Base-by-base conservation (phyloP, 2,888 invertebrate species). In the Mythimna vitellina region DNA sequence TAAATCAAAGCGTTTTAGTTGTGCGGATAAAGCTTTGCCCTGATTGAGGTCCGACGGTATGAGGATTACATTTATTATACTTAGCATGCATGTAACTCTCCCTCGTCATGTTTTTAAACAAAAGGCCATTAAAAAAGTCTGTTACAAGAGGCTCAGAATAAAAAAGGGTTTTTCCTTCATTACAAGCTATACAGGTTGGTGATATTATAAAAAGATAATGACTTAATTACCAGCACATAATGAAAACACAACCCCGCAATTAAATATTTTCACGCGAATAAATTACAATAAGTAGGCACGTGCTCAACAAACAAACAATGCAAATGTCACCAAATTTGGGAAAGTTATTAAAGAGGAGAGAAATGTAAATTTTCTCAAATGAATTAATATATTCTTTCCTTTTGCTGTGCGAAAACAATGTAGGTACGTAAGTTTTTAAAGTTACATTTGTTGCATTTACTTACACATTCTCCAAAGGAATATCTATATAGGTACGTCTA, bases 31-130 rank as follows among this genome's bases (percentile, higher is more conserved):
- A 78, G 84, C 84, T 87, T 87, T 85, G 65, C 65, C 77, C 81
- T 92, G 90, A 92, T 90, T 89, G 84, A 89, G 91, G 90, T 92
- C 86, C 78, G 90, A 90, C 92, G 89, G 86, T 82, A 83, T 69
- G 73, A 76, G 82, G 87, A 86, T 90, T 87, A 87, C 69, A 74
- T 68, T 74, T 84, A 80, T 83, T 80, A 78, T 81, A 76, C 73
- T 73, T 12, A 38, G 72, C 76, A 79, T 86, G 60, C 38, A 54
- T 49, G 25, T 70, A 82, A 81, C 76, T 80, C 77, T 84, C 82
- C 76, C 83, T 81, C 84, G 86, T 84, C 67, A 78, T 66, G 54
- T 68, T 81, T 78, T 76, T 74, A 86, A 76, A 70, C 62, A 70
- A 46, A 66, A 67, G 22, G 56, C 14, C 25, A 67, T 69, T 69